These are phyloP conservation scores for Mastomys natalensis DNA, from an alignment of 2,113 vertebrate species.

Conservation along the genomic window DNA sequence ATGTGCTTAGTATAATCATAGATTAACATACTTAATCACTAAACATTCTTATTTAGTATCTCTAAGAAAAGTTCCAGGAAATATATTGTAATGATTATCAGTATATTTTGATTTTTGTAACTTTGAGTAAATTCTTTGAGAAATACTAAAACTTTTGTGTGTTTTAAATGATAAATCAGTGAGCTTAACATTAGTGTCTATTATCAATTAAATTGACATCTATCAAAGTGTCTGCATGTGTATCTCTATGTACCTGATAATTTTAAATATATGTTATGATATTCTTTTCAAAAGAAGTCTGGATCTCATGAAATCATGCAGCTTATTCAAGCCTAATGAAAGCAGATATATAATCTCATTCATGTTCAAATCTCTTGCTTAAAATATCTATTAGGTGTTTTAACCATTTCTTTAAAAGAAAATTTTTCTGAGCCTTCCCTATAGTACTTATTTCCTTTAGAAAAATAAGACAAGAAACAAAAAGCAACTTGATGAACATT, in stretches of 20 bases:
- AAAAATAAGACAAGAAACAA: background rate
- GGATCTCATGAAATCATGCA: background rate
- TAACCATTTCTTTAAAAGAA: background rate
- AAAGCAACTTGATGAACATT: background rate
- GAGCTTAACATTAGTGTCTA: background rate
- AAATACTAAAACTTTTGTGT: background rate
- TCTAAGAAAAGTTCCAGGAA: background rate
- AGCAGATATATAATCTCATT: background rate
- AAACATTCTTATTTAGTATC: background rate
- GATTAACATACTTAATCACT: background rate
- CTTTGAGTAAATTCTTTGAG: background rate
- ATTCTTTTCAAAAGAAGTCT: background rate
- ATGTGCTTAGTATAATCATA: background rate
- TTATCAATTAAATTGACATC: background rate
- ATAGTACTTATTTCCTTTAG: background rate
- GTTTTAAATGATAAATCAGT: background rate
- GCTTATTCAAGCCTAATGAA: background rate
- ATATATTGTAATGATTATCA: background rate
- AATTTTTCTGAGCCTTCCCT: background rate
- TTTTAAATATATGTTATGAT: constrained; percentile 25
- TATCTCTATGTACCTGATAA: background rate
- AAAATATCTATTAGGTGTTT: background rate
- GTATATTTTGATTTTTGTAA: background rate
- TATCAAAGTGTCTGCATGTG: background rate
- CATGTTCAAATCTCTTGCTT: background rate